A percentile compares a stretch with the other conserved stretches of the same genome.
Evolutionary conservation across 2,113 vertebrate genomes (phyloP).

Genomic region (Oenanthe melanoleuca): DNA sequence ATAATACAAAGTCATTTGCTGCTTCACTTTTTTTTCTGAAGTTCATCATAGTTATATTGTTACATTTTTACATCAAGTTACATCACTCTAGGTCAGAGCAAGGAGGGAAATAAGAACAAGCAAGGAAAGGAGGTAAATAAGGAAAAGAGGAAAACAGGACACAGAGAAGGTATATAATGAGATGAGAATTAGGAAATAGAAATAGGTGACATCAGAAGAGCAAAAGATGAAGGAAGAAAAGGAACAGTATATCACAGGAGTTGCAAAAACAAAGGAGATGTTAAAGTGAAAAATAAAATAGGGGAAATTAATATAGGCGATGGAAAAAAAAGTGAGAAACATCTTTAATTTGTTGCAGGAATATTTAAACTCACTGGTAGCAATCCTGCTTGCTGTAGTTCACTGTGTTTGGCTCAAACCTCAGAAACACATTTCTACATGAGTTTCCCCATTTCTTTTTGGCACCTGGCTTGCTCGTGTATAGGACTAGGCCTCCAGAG

Average conservation of each 20-base stretch:
- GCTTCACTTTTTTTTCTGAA: constrained; percentile 1
- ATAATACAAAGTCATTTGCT: neutral
- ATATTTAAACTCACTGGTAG: neutral
- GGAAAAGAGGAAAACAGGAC: neutral
- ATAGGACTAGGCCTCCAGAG: constrained; percentile 28
- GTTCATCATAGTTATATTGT: neutral
- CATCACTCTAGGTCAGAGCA: neutral
- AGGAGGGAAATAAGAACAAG: neutral
- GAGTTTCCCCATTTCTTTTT: constrained; percentile 41
- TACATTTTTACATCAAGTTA: neutral
- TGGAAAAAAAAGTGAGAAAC: neutral
- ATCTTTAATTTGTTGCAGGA: neutral
- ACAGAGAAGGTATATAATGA: neutral
- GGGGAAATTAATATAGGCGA: neutral
- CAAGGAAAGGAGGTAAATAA: neutral
- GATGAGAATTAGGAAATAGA: neutral
- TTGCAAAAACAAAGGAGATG: neutral
- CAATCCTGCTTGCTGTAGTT: neutral
- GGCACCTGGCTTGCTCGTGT: constrained; percentile 30
- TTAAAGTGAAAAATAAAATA: neutral
- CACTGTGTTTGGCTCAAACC: neutral
- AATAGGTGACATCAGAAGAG: neutral
- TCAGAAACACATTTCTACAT: neutral
- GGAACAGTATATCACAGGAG: neutral
- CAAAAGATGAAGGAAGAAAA: constrained; percentile 1